These are phyloP conservation scores for Tupaia chinensis DNA, from an alignment of 2,113 vertebrate genomes.

Conservation along the genomic window DNA sequence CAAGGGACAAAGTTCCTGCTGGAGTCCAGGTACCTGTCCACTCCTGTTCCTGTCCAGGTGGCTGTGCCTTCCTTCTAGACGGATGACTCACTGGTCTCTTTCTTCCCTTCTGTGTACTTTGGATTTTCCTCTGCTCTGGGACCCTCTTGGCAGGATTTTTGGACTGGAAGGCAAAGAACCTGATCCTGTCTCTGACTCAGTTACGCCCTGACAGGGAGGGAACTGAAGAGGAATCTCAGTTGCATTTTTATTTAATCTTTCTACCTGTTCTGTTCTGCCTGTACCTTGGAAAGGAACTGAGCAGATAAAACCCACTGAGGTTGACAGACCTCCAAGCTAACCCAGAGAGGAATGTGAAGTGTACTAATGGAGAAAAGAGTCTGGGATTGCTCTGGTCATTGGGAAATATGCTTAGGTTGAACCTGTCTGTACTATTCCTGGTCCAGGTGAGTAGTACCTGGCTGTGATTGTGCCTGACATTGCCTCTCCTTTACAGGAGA, in stretches of 20 bases:
- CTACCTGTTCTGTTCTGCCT: neutral
- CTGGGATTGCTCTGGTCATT: neutral
- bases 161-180: constrained; percentile 85
- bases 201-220: constrained; percentile 76
- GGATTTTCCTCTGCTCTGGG: constrained; percentile 54
- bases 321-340: neutral
- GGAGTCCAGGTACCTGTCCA: constrained; percentile 14
- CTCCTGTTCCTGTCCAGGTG: constrained; percentile 47
- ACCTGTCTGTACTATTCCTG: neutral
- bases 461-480: neutral
- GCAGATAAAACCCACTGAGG: neutral
- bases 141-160: constrained; percentile 76
- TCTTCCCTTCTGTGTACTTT: constrained; percentile 23
- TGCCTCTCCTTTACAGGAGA: neutral
- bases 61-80: neutral
- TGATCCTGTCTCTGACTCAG: constrained; percentile 81
- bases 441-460: neutral
- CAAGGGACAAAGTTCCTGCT: neutral
- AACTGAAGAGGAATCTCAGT: constrained; percentile 43
- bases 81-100: constrained; percentile 23
- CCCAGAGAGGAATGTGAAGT: neutral
- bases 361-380: neutral
- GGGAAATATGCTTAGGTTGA: neutral
- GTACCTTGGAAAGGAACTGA: neutral
- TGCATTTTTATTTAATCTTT: neutral